Percentiles rank a stretch among this genome's conserved stretches.
Evolutionary conservation across 1,140 invertebrate genomes (phyloP).

Genomic region (Paralvinella palmiformis): DNA sequence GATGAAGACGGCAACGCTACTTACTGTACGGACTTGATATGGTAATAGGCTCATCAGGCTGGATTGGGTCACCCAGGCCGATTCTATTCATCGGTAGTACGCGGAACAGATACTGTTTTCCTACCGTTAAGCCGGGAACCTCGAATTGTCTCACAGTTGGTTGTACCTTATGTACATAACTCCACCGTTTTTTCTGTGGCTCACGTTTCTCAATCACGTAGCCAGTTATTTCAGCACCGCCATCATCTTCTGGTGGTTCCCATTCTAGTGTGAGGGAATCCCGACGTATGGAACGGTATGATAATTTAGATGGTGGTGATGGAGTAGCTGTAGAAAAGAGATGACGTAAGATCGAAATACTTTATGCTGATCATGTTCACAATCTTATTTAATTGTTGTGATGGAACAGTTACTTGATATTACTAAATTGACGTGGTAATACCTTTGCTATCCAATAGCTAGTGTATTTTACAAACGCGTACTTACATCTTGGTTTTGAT

Average conservation of each 20-base stretch:
- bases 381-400: too few species aligned
- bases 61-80: constrained; percentile 81
- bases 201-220: constrained; percentile 69
- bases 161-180: constrained; percentile 1
- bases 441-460: too few species aligned
- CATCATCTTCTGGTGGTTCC: constrained; percentile 78
- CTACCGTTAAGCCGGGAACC: constrained; percentile 88
- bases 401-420: too few species aligned
- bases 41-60: constrained; percentile 62
- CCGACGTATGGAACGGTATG: constrained; percentile 83
- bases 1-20: too few species aligned
- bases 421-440: too few species aligned
- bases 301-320: constrained; percentile 54
- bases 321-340: too few species aligned
- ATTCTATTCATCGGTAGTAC: constrained; percentile 94
- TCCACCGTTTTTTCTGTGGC: not conserved
- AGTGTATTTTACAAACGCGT: too few species aligned
- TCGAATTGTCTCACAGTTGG: constrained; percentile 81
- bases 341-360: too few species aligned
- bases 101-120: constrained; percentile 83
- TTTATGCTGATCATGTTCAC: too few species aligned
- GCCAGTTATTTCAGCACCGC: constrained; percentile 69
- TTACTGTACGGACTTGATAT: constrained; percentile 38
- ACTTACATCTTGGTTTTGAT: constrained; percentile 76
- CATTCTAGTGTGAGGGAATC: constrained; percentile 93